Evolutionary conservation across 2,888 invertebrate genomes (phyloP).

Genomic region (Hemistola chrysoprasaria): DNA sequence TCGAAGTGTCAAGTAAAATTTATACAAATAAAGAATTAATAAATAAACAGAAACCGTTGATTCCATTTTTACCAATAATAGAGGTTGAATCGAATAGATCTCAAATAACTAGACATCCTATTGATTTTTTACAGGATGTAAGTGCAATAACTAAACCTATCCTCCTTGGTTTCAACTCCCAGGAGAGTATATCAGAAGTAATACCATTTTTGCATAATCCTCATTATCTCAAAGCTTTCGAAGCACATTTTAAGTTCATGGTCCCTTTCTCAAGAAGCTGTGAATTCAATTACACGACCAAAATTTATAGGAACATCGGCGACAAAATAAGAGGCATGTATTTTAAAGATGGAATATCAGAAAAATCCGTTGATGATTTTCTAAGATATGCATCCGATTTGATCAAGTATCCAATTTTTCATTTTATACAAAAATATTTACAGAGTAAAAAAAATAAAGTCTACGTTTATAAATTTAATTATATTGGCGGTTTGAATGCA

Average conservation of each 20-base stretch:
- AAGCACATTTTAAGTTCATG: conserved; percentile 59
- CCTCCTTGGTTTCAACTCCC: conserved; percentile 74
- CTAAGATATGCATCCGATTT: conserved; percentile 69
- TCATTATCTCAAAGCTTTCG: conserved; percentile 51
- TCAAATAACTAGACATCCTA: conserved; percentile 41
- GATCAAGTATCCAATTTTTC: conserved; percentile 65
- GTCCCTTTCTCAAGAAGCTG: conserved; percentile 66
- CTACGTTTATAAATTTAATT: conserved; percentile 74
- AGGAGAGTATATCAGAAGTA: conserved; percentile 72
- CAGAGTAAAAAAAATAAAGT: conserved; percentile 39
- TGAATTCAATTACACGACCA: conserved; percentile 47
- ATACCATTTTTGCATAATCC: conserved; percentile 66
- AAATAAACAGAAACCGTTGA: conserved; percentile 58
- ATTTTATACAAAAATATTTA: conserved; percentile 56
- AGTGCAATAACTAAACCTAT: conserved; percentile 50
- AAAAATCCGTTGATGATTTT: conserved; percentile 51
- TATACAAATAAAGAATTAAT: conserved; percentile 55
- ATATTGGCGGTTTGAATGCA: conserved; percentile 62
- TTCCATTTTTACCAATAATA: conserved; percentile 64
- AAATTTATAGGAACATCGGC: conserved; percentile 47
- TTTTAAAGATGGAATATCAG: conserved; percentile 51
- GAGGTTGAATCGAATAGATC: conserved; percentile 49
- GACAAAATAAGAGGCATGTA: conserved; percentile 56
- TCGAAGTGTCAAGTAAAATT: conserved; percentile 52
- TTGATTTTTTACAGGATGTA: conserved; percentile 35